These are phyloP conservation scores for Linepithema humile DNA, from an alignment of 1,140 invertebrate species.

Conservation along the genomic window DNA sequence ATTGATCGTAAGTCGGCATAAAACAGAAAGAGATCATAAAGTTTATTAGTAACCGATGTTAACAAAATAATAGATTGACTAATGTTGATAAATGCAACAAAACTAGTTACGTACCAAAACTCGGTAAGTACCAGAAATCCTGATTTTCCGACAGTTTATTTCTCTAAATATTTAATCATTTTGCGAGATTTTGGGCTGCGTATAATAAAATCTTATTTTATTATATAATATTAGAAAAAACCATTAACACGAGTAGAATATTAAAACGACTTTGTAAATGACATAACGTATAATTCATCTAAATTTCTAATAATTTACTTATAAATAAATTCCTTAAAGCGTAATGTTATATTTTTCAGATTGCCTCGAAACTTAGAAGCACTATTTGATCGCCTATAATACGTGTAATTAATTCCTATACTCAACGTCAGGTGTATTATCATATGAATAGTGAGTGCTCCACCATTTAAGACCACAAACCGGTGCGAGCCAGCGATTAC, in stretches of 20 bases:
- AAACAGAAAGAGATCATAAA: neutral
- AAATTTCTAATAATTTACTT: no score
- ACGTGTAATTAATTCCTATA: constrained; percentile 44
- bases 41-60: constrained; percentile 3
- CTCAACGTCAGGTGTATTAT: constrained; percentile 26
- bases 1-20: neutral
- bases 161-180: neutral
- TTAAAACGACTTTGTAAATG: no score
- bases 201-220: no score
- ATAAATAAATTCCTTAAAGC: no score
- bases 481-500: constrained; percentile 41
- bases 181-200: no score
- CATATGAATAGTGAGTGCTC: constrained; percentile 43
- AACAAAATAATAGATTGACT: constrained; percentile 1
- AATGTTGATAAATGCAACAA: neutral
- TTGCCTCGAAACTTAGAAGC: neutral
- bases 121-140: neutral
- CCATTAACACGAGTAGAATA: no score
- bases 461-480: constrained; percentile 21
- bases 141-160: neutral
- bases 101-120: neutral
- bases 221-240: no score
- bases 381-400: neutral
- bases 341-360: no score
- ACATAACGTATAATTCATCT: no score